Conservation (phyloP, 2,797 vertebrate genomes). For the Clamator glandarius region DNA sequence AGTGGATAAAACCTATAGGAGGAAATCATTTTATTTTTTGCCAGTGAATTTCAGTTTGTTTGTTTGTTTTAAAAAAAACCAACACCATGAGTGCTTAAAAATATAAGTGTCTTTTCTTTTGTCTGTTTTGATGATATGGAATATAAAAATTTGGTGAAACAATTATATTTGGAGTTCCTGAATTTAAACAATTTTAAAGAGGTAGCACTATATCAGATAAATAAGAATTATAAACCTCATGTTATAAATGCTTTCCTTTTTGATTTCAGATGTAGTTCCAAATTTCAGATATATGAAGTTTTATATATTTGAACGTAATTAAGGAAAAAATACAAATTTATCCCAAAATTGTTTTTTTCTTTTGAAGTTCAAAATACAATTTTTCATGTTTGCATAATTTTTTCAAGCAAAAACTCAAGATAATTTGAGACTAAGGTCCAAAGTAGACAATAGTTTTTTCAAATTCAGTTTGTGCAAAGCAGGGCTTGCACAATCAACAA, state of each 20-base stretch:
- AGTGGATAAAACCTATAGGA: slow-evolving; percentile 92
- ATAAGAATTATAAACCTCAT: background rate
- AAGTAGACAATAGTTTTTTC: background rate
- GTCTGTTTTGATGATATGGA: slow-evolving; percentile 6
- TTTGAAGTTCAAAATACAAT: background rate
- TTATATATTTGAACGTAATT: background rate
- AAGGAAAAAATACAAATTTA: background rate
- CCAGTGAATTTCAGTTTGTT: slow-evolving; percentile 36
- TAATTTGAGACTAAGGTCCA: background rate
- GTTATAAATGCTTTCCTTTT: background rate
- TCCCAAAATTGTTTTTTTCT: background rate
- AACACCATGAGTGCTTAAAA: slow-evolving; percentile 30
- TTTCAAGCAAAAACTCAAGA: background rate
- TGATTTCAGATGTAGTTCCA: background rate
- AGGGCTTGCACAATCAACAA: background rate
- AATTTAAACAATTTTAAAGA: background rate
- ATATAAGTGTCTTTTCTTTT: slow-evolving; percentile 9
- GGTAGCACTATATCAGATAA: background rate
- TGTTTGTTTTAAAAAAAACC: background rate
- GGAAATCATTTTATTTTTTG: slow-evolving; percentile 75
- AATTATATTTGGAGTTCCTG: background rate
- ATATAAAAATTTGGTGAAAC: slow-evolving; percentile 27
- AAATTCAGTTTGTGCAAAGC: background rate
- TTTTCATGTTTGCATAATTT: background rate
- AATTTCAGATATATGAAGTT: background rate